Evolutionary conservation across 2,888 invertebrate genomes (phyloP).

Genomic region (Cephus nigrinus): DNA sequence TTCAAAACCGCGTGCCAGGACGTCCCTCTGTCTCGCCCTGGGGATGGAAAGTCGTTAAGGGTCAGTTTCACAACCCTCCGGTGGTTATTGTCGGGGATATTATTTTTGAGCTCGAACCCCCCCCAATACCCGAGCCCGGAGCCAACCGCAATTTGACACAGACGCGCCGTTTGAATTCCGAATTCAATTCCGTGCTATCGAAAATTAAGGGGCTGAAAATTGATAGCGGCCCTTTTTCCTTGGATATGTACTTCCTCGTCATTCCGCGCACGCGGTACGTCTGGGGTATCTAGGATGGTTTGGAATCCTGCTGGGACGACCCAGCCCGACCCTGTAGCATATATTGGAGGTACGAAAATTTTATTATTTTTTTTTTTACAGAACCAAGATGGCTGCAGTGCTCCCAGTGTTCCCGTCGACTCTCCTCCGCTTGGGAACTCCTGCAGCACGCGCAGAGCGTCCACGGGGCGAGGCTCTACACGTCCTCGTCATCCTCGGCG

Average conservation of each 20-base stretch:
- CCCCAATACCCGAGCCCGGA: conserved; percentile 1
- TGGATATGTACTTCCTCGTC: not conserved
- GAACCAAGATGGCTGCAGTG: conserved; percentile 96
- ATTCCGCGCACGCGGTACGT: conserved; percentile 1
- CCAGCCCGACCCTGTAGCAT: not conserved
- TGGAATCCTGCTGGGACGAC: not conserved
- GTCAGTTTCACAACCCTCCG: conserved; percentile 58
- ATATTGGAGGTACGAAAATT: not conserved
- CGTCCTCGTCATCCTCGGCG: conserved; percentile 70
- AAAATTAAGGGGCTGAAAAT: conserved; percentile 55
- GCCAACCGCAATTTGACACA: conserved; percentile 58
- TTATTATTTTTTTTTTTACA: conserved; percentile 69
- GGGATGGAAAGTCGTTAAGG: conserved; percentile 65
- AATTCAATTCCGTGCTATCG: conserved; percentile 55
- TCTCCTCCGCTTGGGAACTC: conserved; percentile 94
- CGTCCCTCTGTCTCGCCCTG: conserved; percentile 30
- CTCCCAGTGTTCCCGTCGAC: conserved; percentile 91
- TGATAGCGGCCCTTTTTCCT: conserved; percentile 24
- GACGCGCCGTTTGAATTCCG: conserved; percentile 60
- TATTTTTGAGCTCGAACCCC: conserved; percentile 50
- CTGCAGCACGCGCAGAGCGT: conserved; percentile 95
- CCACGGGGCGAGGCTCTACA: conserved; percentile 94
- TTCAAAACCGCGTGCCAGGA: conserved; percentile 61
- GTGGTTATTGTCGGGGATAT: conserved; percentile 47
- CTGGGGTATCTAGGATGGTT: not conserved